phyloP scores from a whole-genome alignment of 2,797 vertebrate genomes.

The Sebastes jordani region DNA sequence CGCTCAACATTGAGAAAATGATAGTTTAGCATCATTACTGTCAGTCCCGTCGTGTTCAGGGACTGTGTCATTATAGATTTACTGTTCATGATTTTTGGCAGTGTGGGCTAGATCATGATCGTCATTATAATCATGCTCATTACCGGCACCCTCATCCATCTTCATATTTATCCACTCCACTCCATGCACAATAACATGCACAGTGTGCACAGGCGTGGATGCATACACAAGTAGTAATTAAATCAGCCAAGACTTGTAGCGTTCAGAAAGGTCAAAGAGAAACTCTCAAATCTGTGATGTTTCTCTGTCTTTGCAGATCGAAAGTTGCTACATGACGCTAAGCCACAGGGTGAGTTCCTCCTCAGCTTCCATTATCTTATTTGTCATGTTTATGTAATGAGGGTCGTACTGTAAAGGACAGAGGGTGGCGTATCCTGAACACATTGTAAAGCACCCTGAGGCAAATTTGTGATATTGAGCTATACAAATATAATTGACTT shows the following conservation, averaged over 20 bases:
- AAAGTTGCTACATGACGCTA: slow-evolving; percentile 94
- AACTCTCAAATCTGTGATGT: slow-evolving; percentile 19
- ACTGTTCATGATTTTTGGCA: slow-evolving; percentile 50
- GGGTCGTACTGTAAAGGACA: too few species aligned
- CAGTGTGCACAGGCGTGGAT: slow-evolving; percentile 5
- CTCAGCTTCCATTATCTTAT: slow-evolving; percentile 1
- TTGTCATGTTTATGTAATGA: too few species aligned
- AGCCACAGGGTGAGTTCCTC: slow-evolving; percentile 93
- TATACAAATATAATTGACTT: too few species aligned
- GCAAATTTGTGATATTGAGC: too few species aligned
- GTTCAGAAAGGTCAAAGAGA: background rate
- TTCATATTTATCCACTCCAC: slow-evolving; percentile 42
- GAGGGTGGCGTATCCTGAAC: too few species aligned
- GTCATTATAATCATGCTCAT: slow-evolving; percentile 61
- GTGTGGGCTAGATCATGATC: slow-evolving; percentile 45
- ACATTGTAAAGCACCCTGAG: too few species aligned
- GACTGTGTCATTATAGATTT: slow-evolving; percentile 45
- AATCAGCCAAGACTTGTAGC: slow-evolving; percentile 13
- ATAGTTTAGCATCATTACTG: slow-evolving; percentile 26
- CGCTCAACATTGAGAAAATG: background rate
- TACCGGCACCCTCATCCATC: slow-evolving; percentile 51
- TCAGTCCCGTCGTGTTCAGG: slow-evolving; percentile 22
- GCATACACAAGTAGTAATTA: slow-evolving; percentile 22
- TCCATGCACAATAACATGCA: slow-evolving; percentile 11
- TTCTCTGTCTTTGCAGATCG: slow-evolving; percentile 91